Base-by-base conservation (phyloP, 2,888 invertebrate genomes). In the Himalopsyche japonica region DNA sequence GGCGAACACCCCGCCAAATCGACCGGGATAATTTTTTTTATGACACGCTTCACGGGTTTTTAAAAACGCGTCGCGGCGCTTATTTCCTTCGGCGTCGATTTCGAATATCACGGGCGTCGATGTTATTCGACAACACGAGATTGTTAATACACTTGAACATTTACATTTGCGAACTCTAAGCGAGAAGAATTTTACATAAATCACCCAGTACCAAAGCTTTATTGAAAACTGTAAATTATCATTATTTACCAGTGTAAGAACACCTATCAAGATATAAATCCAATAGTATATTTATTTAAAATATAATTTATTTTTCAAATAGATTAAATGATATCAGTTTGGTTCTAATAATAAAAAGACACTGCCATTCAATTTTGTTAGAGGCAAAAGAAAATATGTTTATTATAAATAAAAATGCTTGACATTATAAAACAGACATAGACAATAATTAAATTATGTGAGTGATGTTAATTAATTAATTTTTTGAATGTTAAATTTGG, bases 21-120 rank as follows among this genome's bases (percentile, higher is more conserved):
- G 70, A 70, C 70, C 70, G 70, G 70, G 70, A 70, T 70, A 70
- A 70, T 70, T 70, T 70, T 70, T 70, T 70, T 70, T 70, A 32
- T 76, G 34, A 64, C 80, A 82, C 83, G 83, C 78, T 81, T 47
- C 34, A 57, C 76, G 81, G 83, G 82, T 70, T 70, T 70, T 70
- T 70, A 48, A 79, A 79, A n/a, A 48, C 47, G n/a, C 79, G 79
- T 48, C 70, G 70, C 79, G 49, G 79, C 30, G 79, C 48, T 24
- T n/a, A 48, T 77, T 20, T 20, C 34, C 77, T 10, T 15, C 32
- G 37, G 10, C 37, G 34, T 34, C 77, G 37, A 70, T 70, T 70
- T 70, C 70, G 15, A 70, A 70, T 27, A 24, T 15, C 15, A 70
- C 70, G 27, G 27, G 27, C 24, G 27, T 27, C 27, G 24, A 24